Percentiles rank a stretch among this genome's conserved stretches.
Conservation (phyloP, 1,140 invertebrate species). For the Drosophila melanica region DNA sequence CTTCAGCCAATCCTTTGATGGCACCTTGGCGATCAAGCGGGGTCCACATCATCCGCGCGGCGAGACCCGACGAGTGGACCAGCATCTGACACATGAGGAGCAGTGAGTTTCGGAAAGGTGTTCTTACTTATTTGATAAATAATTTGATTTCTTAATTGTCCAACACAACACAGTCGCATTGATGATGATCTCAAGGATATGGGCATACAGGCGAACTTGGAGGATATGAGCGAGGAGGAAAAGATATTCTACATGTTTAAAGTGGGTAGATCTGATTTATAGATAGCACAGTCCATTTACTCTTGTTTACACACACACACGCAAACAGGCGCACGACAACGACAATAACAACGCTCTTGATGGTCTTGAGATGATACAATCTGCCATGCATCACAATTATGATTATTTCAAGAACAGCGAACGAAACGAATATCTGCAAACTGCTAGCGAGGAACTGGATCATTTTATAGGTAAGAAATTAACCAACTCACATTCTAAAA, state of each 20-base stretch:
- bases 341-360: conserved; percentile 91
- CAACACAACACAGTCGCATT: conserved; percentile 58
- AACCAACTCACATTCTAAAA: no score
- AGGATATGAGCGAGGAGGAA: conserved; percentile 88
- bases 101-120: conserved; percentile 84
- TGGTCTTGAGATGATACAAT: conserved; percentile 90
- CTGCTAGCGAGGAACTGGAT: conserved; percentile 73
- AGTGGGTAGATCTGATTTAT: conserved; percentile 61
- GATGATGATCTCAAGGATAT: conserved; percentile 76
- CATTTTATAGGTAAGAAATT: conserved; percentile 74
- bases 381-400: conserved; percentile 85
- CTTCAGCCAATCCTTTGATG: conserved; percentile 72
- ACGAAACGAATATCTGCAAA: conserved; percentile 66
- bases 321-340: conserved; percentile 85
- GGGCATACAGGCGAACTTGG: conserved; percentile 69
- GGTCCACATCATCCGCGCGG: conserved; percentile 89
- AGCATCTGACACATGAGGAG: conserved; percentile 88
- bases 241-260: conserved; percentile 88
- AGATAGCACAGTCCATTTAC: background rate
- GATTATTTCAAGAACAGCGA: conserved; percentile 73
- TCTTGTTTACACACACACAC: background rate
- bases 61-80: conserved; percentile 86
- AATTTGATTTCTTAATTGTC: background rate
- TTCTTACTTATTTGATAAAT: background rate
- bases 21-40: conserved; percentile 76